Conservation (phyloP, 37 sponge, comb jelly and placozoan genomes). For the Spongilla lacustris region DNA sequence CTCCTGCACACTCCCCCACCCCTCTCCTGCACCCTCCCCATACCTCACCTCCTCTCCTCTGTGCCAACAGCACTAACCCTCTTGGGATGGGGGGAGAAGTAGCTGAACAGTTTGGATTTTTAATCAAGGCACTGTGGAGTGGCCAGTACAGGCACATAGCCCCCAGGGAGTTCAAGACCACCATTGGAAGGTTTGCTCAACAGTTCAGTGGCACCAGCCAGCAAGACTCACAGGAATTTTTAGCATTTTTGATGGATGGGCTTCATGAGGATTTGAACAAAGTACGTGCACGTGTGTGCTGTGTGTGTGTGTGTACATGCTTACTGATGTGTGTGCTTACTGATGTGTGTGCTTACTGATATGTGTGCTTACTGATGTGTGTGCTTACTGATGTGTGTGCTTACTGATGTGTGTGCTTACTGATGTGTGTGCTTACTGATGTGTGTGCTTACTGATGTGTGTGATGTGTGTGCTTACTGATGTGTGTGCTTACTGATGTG, state of each 20-base stretch:
- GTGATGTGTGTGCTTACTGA: background rate
- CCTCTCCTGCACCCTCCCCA: too few relatives aligned
- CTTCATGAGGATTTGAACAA: slow-evolving; percentile 92
- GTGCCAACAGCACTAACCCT: slow-evolving; percentile 59
- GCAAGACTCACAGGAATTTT: slow-evolving; percentile 92
- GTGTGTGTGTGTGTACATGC: background rate
- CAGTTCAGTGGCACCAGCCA: slow-evolving; percentile 73
- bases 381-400: background rate
- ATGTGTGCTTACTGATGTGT: too few relatives aligned
- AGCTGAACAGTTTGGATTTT: slow-evolving; percentile 91
- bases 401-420: background rate
- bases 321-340: too few relatives aligned
- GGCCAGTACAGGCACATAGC: slow-evolving; percentile 78
- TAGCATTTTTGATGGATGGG: slow-evolving; percentile 87
- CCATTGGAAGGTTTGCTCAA: slow-evolving; percentile 7
- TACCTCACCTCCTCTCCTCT: background rate
- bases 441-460: background rate
- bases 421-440: background rate
- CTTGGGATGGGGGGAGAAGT: slow-evolving; percentile 75
- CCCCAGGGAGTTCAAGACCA: slow-evolving; percentile 89
- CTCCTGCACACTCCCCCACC: too few relatives aligned
- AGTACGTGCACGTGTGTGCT: slow-evolving; percentile 21
- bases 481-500: background rate
- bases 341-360: background rate
- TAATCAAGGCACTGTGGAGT: slow-evolving; percentile 78